Base-by-base conservation (phyloP, 2,888 invertebrate genomes). In the Teleiodes luculella region DNA sequence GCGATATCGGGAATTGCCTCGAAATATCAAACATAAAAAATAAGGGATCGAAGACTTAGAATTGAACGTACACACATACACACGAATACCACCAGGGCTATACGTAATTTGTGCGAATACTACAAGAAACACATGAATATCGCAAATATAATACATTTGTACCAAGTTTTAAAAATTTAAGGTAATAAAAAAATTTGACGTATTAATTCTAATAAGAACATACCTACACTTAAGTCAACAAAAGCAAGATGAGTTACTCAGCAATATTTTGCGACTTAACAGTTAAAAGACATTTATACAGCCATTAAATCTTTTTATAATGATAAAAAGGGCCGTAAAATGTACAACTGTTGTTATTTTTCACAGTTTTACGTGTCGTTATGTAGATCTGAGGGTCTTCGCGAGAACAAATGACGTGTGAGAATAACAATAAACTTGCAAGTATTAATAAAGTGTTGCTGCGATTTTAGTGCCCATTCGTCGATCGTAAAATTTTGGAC, bases 381-480 rank as follows among this genome's bases (percentile, higher is more conserved):
- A 31, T 47, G 30, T 33, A 16, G 28, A 28, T 46, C 30, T 35
- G 30, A 6, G 43, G 11, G 24, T 51, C 51, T 13, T 52, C 24
- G 3, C 24, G 20, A 14, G 28, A 20, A 20, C 48, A 41, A 49
- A 50, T 39, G 56, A 52, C 39, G 56, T 51, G 56, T 39, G 51
- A 53, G 50, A 50, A 50, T 47, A 53, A 33, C 56, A 51, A 53
- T 56, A 56, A 54, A 50, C 57, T 56, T 57, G 41, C 41, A 62
- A 56, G 53, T 59, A 56, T 56, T 59, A 61, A 61, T 59, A 58
- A 57, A 57, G 51, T 7, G 54, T 58, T 54, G 41, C 11, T 51
- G 51, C 30, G 51, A 45, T 54, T 61, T 61, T 61, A 61, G 51
- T 56, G 48, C 36, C 53, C 55, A 55, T 63, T 65, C 53, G 52